Evolutionary conservation across 2,113 vertebrate genomes (phyloP), one percentile per base, ranked within the genome.

Genomic region (Rhinoderma darwinii): DNA sequence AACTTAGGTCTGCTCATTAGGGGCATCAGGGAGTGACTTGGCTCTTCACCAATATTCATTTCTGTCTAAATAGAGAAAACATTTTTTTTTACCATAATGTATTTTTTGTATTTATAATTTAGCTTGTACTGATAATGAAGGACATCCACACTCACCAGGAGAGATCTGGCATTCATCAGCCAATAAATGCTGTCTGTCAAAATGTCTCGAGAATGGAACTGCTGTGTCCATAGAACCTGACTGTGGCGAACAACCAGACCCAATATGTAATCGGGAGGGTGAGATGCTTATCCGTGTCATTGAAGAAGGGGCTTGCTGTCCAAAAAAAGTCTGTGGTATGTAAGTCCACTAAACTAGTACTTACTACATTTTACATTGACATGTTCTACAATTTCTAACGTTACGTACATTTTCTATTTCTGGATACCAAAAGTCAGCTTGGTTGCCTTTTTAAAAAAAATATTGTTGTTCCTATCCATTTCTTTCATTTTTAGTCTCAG

Each of bases 71-170:
- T 15, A 66, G 15, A 66, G 4, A 25, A 7, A 27, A 70, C 18
- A 35, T 17, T 37, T 20, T 1, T 22, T 20, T 37, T 0, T 70
- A 37, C 30, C 35, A 18, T 18, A 39, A 39, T 41, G 4, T 68
- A 6, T 68, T 22, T 72, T 72, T 3, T 63, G 10, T 44, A 68
- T 84, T 79, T 56, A 5, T 75, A 59, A 63, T 88, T 54, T 89
- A 99, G 98, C 94, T 2, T 99, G 98, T 88, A 98, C 97, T 61
- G 98, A 98, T 88, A 95, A 94, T 54, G 96, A 96, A 77, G 97
- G 95, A 8, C 93, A 93, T 5, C 97, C 98, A 0, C 95, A 79
- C 8, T 92, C 94, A 75, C 93, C 96, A 15, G 97, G 96, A 15
- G 98, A 99, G 89, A 89, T 96, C 89, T 99, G 98, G 98, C 98